Evolutionary conservation across 2,113 vertebrate genomes (phyloP).

Genomic region (Poecilia latipinna): DNA sequence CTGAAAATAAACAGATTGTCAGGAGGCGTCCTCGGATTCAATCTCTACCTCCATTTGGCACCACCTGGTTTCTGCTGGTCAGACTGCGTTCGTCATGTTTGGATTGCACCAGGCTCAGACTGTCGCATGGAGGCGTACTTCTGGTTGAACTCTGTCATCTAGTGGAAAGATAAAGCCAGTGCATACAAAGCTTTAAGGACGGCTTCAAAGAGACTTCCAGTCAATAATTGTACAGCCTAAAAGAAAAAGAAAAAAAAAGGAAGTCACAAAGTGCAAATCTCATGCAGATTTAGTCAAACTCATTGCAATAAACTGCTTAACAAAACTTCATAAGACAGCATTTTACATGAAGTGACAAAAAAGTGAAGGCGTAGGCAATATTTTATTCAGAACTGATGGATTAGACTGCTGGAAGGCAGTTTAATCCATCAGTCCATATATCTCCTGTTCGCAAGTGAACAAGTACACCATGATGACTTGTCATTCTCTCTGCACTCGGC

Average conservation of each 20-base stretch:
- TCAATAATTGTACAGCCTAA: background rate
- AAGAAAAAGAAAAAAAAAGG: background rate
- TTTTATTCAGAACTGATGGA: too few species aligned
- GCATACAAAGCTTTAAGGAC: background rate
- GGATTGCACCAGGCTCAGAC: too few species aligned
- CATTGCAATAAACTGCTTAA: background rate
- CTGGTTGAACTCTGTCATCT: slow-evolving; percentile 46
- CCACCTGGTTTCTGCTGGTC: slow-evolving; percentile 24
- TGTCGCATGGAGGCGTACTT: too few species aligned
- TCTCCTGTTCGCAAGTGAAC: background rate
- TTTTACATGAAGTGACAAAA: background rate
- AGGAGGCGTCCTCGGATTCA: slow-evolving; percentile 27
- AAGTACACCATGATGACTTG: background rate
- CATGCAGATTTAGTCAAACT: too few species aligned
- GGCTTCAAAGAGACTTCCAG: background rate
- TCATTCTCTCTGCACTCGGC: background rate
- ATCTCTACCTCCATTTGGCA: slow-evolving; percentile 53
- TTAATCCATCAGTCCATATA: background rate
- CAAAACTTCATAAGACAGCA: background rate
- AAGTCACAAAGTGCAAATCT: background rate
- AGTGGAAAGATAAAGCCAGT: slow-evolving; percentile 31
- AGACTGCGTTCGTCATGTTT: slow-evolving; percentile 1
- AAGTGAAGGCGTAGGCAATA: background rate
- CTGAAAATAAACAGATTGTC: slow-evolving; percentile 26
- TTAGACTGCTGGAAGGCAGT: background rate